Evolutionary conservation across 1,140 invertebrate genomes (phyloP).

Genomic region (Hyposmocoma kahamanoa): DNA sequence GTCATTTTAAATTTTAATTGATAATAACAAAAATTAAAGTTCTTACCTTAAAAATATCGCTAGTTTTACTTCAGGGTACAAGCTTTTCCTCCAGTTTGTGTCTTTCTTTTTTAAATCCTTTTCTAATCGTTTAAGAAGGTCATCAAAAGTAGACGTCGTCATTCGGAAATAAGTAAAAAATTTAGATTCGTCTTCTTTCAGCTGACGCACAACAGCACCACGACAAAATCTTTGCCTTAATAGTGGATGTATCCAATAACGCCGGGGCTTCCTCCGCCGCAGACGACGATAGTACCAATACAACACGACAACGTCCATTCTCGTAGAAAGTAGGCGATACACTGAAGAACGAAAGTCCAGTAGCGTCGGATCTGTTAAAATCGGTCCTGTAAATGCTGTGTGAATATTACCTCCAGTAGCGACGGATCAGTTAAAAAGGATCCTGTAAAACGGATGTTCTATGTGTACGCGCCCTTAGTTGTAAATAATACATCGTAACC

Average conservation of each 20-base stretch:
- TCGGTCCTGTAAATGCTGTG: slow-evolving; percentile 6
- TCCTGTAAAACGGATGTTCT: too few relatives aligned
- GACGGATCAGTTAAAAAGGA: too few relatives aligned
- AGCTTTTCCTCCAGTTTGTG: slow-evolving; percentile 16
- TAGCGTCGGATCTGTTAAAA: slow-evolving; percentile 9
- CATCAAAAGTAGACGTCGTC: slow-evolving; percentile 21
- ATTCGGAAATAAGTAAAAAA: slow-evolving; percentile 21
- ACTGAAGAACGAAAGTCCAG: slow-evolving; percentile 7
- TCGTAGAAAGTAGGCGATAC: slow-evolving; percentile 9
- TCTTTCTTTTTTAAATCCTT: slow-evolving; percentile 20
- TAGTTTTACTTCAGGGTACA: slow-evolving; percentile 19
- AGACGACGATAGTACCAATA: slow-evolving; percentile 7
- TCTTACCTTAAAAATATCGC: slow-evolving; percentile 19
- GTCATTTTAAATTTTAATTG: neutral
- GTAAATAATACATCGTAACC: too few relatives aligned
- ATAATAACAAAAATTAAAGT: slow-evolving; percentile 14
- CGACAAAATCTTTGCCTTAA: slow-evolving; percentile 3
- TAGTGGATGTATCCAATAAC: slow-evolving; percentile 7
- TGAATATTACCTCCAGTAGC: slow-evolving; percentile 9
- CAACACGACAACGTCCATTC: slow-evolving; percentile 8
- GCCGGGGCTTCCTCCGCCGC: slow-evolving; percentile 5
- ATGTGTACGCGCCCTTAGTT: too few relatives aligned
- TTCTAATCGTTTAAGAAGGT: slow-evolving; percentile 23
- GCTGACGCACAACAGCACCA: slow-evolving; percentile 4
- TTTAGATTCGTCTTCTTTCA: slow-evolving; percentile 13